Evolutionary conservation across 2,797 vertebrate genomes (phyloP).

Genomic region (Nyctibius grandis): DNA sequence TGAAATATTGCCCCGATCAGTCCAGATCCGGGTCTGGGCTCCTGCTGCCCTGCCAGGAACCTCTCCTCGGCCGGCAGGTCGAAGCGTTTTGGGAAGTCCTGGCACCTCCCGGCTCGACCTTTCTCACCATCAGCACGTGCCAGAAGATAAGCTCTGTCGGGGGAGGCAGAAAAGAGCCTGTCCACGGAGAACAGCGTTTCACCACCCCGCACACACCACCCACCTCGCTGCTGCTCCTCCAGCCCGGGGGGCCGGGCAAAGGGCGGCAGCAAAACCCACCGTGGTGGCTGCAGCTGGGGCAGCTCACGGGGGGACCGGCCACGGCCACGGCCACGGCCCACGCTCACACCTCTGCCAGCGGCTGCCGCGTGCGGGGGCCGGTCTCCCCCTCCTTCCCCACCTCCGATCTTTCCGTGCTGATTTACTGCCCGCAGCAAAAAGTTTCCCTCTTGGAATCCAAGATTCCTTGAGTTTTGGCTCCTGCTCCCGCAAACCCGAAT

Average conservation of each 20-base stretch:
- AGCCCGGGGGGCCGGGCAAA: too few relatives aligned
- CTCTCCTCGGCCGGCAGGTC: background rate
- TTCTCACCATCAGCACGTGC: too few relatives aligned
- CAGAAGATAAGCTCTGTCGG: background rate
- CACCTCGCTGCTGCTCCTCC: background rate
- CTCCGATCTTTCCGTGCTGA: background rate
- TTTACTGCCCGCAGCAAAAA: background rate
- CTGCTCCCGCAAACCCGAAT: background rate
- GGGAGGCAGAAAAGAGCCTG: background rate
- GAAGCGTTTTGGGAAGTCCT: too few relatives aligned
- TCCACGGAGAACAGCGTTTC: accelerated
- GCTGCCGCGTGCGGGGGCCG: background rate
- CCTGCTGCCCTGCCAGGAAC: background rate
- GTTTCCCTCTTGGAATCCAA: background rate
- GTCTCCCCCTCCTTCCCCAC: background rate
- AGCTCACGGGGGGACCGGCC: background rate
- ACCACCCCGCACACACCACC: background rate
- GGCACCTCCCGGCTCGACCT: background rate
- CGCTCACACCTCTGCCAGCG: background rate
- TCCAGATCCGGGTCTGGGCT: too few relatives aligned
- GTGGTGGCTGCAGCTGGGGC: background rate
- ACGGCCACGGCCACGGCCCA: background rate
- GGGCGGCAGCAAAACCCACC: too few relatives aligned
- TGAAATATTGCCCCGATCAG: too few relatives aligned
- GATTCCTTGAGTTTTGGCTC: slow-evolving; percentile 1